Evolutionary conservation across 2,797 vertebrate species (phyloP).

Genomic region (Phrynocephalus vlangalii): DNA sequence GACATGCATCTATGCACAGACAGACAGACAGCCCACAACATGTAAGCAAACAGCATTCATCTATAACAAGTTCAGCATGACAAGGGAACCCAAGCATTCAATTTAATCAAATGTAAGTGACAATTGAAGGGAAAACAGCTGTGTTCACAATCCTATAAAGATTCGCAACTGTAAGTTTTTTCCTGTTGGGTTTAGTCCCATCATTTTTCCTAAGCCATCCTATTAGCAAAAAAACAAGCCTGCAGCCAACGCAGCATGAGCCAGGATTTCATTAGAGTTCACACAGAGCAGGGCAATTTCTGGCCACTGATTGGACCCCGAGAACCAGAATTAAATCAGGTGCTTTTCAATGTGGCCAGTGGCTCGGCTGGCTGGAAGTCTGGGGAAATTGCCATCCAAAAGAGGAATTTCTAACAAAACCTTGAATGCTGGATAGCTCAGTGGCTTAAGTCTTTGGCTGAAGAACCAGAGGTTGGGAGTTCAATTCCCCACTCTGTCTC

Average conservation of each 20-base stretch:
- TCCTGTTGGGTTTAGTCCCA: slow-evolving; percentile 41
- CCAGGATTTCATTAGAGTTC: slow-evolving; percentile 20
- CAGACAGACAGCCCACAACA: not conserved
- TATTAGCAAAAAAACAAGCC: slow-evolving; percentile 61
- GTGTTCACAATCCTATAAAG: slow-evolving; percentile 52
- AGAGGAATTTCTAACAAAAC: not conserved
- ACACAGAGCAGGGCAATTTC: not conserved
- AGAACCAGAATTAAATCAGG: not conserved
- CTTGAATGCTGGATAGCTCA: too few species aligned
- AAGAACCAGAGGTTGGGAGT: too few species aligned
- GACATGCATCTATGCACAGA: not conserved
- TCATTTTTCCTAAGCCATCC: slow-evolving; percentile 39
- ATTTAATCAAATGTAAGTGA: slow-evolving; percentile 59
- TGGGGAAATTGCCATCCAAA: not conserved
- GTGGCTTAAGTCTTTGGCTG: too few species aligned
- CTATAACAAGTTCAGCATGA: slow-evolving; percentile 39
- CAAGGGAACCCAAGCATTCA: slow-evolving; percentile 25
- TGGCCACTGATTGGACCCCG: slow-evolving; percentile 8
- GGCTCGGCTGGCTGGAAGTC: slow-evolving; percentile 5
- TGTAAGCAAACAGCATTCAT: slow-evolving; percentile 53
- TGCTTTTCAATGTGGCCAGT: not conserved
- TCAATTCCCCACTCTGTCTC: too few species aligned
- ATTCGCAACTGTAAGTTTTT: slow-evolving; percentile 55
- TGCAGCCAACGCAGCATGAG: not conserved
- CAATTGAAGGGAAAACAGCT: slow-evolving; percentile 57